Conservation (phyloP, 2,888 invertebrate genomes). For the Trachelus iudaicus region DNA sequence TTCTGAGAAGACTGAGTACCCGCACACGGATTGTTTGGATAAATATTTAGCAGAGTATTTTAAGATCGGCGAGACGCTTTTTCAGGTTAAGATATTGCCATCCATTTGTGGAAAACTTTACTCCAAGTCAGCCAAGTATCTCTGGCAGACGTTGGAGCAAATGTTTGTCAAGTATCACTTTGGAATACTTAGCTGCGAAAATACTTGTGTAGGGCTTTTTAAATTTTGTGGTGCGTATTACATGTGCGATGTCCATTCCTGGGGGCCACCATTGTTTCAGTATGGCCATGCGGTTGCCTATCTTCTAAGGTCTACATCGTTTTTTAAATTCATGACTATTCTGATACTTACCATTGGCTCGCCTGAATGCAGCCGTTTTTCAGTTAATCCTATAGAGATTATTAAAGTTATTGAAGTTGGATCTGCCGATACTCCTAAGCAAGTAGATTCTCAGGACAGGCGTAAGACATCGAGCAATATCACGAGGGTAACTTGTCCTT, state of each 20-base stretch:
- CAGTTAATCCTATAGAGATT: constrained; percentile 50
- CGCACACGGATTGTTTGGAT: constrained; percentile 28
- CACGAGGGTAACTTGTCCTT: constrained; percentile 27
- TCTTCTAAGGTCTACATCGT: constrained; percentile 48
- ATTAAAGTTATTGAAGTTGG: constrained; percentile 40
- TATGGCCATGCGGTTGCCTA: constrained; percentile 49
- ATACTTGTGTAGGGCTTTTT: constrained; percentile 46
- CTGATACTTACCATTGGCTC: constrained; percentile 49
- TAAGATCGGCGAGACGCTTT: constrained; percentile 48
- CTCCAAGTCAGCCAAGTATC: constrained; percentile 24
- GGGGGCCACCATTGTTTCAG: constrained; percentile 52
- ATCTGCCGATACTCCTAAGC: constrained; percentile 2
- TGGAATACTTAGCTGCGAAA: constrained; percentile 51
- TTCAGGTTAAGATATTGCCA: constrained; percentile 42
- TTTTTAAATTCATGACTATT: constrained; percentile 43
- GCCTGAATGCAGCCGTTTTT: constrained; percentile 47
- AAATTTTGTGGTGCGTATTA: constrained; percentile 55
- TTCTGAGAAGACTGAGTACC: constrained; percentile 23
- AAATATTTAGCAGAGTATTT: constrained; percentile 41
- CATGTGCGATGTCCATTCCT: constrained; percentile 49
- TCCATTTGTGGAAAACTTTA: constrained; percentile 46
- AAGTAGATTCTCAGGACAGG: neutral
- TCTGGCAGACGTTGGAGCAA: constrained; percentile 45
- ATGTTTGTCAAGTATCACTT: constrained; percentile 48
- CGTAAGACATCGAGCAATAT: constrained; percentile 9